phyloP scores from a whole-genome alignment of 2,797 vertebrate species.

The Phalanger gymnotis region DNA sequence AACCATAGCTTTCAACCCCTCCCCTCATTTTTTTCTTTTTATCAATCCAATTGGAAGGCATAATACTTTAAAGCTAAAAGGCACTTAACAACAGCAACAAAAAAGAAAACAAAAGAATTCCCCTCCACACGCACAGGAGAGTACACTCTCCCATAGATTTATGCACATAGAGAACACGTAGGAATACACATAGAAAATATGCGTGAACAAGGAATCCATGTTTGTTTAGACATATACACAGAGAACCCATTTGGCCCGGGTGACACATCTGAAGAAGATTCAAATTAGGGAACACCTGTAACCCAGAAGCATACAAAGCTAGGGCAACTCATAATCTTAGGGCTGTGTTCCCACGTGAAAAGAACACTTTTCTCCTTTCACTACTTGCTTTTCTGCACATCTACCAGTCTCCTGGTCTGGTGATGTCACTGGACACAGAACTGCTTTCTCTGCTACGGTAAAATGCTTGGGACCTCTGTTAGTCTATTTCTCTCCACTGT shows the following conservation, averaged over 20 bases:
- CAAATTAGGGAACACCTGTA: neutral
- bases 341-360: neutral
- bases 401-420: neutral
- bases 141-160: neutral
- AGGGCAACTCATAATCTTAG: neutral
- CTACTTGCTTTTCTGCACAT: neutral
- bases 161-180: neutral
- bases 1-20: neutral
- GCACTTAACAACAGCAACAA: neutral
- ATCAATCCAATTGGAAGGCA: neutral
- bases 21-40: neutral
- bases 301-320: neutral
- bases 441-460: neutral
- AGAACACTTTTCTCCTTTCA: neutral
- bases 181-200: neutral
- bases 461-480: neutral
- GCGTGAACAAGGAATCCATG: neutral
- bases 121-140: neutral
- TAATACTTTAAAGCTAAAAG: neutral
- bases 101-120: neutral
- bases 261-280: neutral
- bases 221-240: neutral
- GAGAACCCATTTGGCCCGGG: neutral
- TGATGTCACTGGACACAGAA: neutral
- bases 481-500: neutral